Conservation (phyloP, 2,888 invertebrate species). For the Hanleya hanleyi region DNA sequence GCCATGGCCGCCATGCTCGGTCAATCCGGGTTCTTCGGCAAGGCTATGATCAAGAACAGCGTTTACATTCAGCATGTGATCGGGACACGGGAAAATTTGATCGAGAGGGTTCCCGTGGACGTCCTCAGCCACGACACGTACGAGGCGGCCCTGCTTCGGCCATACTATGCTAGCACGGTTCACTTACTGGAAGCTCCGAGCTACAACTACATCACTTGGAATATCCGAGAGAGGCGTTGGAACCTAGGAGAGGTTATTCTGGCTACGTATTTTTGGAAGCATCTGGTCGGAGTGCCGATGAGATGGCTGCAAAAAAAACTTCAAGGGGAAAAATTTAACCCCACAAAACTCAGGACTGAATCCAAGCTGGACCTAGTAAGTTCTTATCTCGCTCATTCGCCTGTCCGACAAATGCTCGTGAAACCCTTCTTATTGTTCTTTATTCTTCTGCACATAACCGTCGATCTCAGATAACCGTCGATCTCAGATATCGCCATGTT, state of each 20-base stretch:
- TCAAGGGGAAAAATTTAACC: constrained; percentile 56
- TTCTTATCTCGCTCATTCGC: constrained; percentile 62
- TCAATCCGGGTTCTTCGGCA: constrained; percentile 63
- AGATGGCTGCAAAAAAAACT: constrained; percentile 53
- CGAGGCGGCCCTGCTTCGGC: constrained; percentile 61
- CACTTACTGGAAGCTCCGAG: constrained; percentile 58
- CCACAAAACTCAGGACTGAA: constrained; percentile 57
- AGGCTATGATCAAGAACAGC: constrained; percentile 60
- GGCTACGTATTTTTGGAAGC: constrained; percentile 63
- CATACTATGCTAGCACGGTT: constrained; percentile 56
- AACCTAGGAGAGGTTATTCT: constrained; percentile 61
- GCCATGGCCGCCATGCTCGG: constrained; percentile 56
- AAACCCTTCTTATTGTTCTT: constrained; percentile 59
- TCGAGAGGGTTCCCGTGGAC: constrained; percentile 63
- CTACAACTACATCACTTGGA: constrained; percentile 65
- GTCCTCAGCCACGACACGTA: constrained; percentile 67
- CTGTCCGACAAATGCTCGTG: constrained; percentile 63
- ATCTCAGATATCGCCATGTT: constrained; percentile 52
- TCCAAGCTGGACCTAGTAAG: constrained; percentile 59
- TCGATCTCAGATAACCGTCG: constrained; percentile 50
- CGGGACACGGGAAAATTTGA: constrained; percentile 51
- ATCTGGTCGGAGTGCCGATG: constrained; percentile 54
- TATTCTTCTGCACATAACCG: constrained; percentile 54
- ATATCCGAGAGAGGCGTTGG: constrained; percentile 62
- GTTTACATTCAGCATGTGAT: constrained; percentile 63